Percentiles rank a stretch among this genome's conserved stretches.
Evolutionary conservation across 2,113 vertebrate genomes (phyloP).

Genomic region (Pygoscelis antarcticus): DNA sequence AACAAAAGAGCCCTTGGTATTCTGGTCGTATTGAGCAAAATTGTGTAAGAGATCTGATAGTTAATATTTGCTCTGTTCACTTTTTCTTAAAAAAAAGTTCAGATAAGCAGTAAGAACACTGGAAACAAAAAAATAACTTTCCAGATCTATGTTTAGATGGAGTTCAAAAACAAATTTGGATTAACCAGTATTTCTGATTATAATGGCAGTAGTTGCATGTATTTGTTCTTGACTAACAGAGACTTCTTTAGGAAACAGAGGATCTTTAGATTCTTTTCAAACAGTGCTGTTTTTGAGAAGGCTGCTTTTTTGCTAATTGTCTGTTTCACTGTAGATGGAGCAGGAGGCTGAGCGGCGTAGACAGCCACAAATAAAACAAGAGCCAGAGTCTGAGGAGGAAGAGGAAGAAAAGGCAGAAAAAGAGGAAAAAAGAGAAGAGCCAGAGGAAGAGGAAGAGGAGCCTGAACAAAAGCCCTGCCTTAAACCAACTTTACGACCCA

Average conservation of each 20-base stretch:
- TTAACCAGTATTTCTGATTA: background rate
- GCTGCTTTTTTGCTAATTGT: background rate
- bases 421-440: slow-evolving; percentile 87
- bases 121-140: background rate
- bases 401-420: slow-evolving; percentile 88
- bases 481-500: slow-evolving; percentile 94
- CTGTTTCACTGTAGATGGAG: slow-evolving; percentile 86
- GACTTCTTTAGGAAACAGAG: background rate
- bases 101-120: background rate
- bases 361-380: slow-evolving; percentile 88
- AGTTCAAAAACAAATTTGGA: background rate
- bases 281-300: background rate
- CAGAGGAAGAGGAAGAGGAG: slow-evolving; percentile 86
- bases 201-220: background rate
- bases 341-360: slow-evolving; percentile 95
- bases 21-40: background rate
- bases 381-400: slow-evolving; percentile 86
- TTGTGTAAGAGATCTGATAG: background rate
- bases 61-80: background rate
- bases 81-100: background rate
- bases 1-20: background rate
- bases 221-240: background rate
- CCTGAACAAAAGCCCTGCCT: slow-evolving; percentile 89
- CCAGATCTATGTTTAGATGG: background rate
- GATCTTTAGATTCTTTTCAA: background rate